Base-by-base conservation (phyloP, 64 coral and sea anemone genomes). In the Pachyseris speciosa region DNA sequence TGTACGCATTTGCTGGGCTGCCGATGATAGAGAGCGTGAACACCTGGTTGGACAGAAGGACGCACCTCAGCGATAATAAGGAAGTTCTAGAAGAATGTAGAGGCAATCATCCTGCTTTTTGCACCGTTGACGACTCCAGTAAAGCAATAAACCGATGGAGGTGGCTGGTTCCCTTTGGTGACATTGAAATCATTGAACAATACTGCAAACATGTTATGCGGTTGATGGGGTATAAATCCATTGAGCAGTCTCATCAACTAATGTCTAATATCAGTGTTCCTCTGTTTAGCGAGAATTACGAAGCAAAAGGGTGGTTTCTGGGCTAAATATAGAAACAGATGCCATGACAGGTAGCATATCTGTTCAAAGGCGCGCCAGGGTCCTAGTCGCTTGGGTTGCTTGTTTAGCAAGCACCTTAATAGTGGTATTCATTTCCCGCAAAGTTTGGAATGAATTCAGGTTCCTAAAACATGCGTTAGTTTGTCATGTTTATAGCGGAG, bases 111-210 rank as follows among this genome's bases (percentile, higher is more conserved):
- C 75, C 75, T 9, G 75, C 28, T 32, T 37, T 79, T 9, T 58
- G 25, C 64, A 84, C 60, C 7, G 43, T 84, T 16, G 80, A 84
- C 11, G 49, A 79, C 17, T 5, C 75, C 29, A 36, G 32, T 8
- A 30, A 10, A 2, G 50, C 75, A 17, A 59, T 44, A 3, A 79
- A 79, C 30, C 75, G 75, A 36, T 79, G 75, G 75, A 28, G 75
- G 16, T 57, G 48, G 49, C 57, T 38, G 10, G 75, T 38, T 1
- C 25, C 49, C 22, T 49, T 37, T 9, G 10, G 2, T 31, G 75
- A 79, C 50, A 79, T 79, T 37, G 75, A 79, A 4, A 57, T 79
- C 28, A 50, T 79, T 55, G 75, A 79, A 50, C 75, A 58, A 58
- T 79, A 79, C 32, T 79, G 75, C 15, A 79, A 57, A 24, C 31